Conservation (phyloP, 2,888 invertebrate species). For the Neoitamus cyanurus region DNA sequence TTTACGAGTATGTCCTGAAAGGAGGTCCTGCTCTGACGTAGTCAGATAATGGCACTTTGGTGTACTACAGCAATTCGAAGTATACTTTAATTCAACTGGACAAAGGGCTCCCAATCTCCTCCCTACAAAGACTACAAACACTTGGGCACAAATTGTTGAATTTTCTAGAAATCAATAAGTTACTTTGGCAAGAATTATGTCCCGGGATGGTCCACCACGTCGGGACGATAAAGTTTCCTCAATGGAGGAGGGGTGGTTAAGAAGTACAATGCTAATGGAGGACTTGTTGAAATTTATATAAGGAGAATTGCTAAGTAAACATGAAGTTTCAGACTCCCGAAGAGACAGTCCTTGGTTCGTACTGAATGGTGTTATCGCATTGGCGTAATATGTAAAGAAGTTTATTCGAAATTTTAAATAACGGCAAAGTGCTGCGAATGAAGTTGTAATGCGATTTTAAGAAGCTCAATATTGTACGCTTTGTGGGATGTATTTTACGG, state of each 20-base stretch:
- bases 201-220: not conserved
- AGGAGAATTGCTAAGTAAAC: not conserved
- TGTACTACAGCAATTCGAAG: not conserved
- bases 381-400: not conserved
- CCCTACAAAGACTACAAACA: not conserved
- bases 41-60: not conserved
- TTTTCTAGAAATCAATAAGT: not conserved
- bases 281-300: not conserved
- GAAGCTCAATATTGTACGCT: not conserved
- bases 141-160: not conserved
- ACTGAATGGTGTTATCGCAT: not conserved
- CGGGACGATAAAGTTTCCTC: not conserved
- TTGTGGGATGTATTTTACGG: not conserved
- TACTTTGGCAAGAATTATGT: not conserved
- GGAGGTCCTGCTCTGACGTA: not conserved
- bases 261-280: not conserved
- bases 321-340: not conserved
- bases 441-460: not conserved
- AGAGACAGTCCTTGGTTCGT: not conserved
- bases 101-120: not conserved
- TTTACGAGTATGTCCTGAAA: not conserved
- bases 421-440: not conserved
- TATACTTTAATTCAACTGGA: not conserved
- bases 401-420: not conserved
- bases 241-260: not conserved